These are phyloP conservation scores for Ephydatia muelleri DNA, from an alignment of 37 sponge, comb jelly and placozoan genomes.

Conservation along the genomic window DNA sequence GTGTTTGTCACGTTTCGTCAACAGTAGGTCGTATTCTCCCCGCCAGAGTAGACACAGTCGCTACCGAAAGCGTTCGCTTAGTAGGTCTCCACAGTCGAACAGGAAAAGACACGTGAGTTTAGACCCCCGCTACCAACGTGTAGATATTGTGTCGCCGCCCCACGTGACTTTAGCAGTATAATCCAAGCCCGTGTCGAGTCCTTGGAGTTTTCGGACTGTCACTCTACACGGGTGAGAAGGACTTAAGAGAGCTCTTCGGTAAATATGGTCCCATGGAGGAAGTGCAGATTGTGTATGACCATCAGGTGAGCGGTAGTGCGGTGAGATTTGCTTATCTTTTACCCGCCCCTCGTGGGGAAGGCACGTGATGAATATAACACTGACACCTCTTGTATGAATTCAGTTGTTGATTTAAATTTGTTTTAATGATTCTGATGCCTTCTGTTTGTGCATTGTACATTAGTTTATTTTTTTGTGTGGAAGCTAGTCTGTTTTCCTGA, in stretches of 20 bases:
- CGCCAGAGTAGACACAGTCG: background rate
- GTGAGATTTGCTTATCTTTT: background rate
- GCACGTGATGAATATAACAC: background rate
- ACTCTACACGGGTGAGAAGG: slow-evolving; percentile 90
- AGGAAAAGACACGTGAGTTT: slow-evolving; percentile 61
- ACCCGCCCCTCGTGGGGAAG: background rate
- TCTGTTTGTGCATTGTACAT: background rate
- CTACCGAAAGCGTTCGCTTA: background rate
- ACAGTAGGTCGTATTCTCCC: slow-evolving; percentile 40
- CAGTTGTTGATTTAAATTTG: slow-evolving; percentile 9
- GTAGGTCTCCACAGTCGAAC: slow-evolving; percentile 64
- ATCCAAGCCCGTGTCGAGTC: slow-evolving; percentile 69
- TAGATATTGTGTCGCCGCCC: background rate
- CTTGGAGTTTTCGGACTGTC: slow-evolving; percentile 96
- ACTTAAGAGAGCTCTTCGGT: slow-evolving; percentile 78
- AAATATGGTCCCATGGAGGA: slow-evolving; percentile 86
- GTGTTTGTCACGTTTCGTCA: background rate
- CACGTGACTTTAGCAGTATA: slow-evolving; percentile 29
- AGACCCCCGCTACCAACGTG: background rate
- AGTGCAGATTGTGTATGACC: slow-evolving; percentile 91
- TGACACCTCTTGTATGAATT: slow-evolving; percentile 1
- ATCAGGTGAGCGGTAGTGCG: slow-evolving; percentile 46
- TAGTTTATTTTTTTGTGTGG: background rate
- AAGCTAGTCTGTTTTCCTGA: background rate
- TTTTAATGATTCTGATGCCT: slow-evolving; percentile 13